Evolutionary conservation across 2,113 vertebrate genomes (phyloP).

Genomic region (Pterocles gutturalis): DNA sequence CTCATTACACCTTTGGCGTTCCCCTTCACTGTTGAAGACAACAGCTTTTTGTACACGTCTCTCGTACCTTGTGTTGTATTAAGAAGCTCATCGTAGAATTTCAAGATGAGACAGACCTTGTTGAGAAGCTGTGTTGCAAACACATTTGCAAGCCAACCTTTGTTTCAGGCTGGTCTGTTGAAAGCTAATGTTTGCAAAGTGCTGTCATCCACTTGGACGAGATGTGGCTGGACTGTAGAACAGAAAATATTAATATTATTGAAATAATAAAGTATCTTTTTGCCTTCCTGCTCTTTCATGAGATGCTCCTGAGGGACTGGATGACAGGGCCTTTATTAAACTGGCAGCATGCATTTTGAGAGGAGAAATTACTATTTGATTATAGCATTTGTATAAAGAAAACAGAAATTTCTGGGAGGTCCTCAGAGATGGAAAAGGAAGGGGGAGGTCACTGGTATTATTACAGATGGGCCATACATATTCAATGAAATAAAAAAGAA

Average conservation of each 20-base stretch:
- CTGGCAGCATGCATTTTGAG: constrained; percentile 14
- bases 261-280: constrained; percentile 30
- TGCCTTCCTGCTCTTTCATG: constrained; percentile 37
- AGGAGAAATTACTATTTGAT: constrained; percentile 12
- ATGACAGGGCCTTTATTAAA: constrained; percentile 58
- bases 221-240: background rate
- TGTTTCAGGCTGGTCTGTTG: background rate
- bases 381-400: constrained; percentile 27
- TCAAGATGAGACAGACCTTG: background rate
- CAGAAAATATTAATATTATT: background rate
- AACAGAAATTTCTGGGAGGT: background rate
- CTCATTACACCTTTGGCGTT: background rate
- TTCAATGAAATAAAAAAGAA: background rate
- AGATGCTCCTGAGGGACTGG: background rate
- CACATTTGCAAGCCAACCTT: background rate
- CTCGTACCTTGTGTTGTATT: background rate
- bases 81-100: background rate
- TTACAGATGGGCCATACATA: background rate
- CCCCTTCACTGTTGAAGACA: background rate
- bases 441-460: background rate
- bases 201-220: background rate
- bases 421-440: background rate
- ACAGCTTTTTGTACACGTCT: background rate
- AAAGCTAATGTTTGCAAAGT: background rate
- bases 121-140: background rate